Base-by-base conservation (phyloP, 2,113 vertebrate species). In the Euleptes europaea region DNA sequence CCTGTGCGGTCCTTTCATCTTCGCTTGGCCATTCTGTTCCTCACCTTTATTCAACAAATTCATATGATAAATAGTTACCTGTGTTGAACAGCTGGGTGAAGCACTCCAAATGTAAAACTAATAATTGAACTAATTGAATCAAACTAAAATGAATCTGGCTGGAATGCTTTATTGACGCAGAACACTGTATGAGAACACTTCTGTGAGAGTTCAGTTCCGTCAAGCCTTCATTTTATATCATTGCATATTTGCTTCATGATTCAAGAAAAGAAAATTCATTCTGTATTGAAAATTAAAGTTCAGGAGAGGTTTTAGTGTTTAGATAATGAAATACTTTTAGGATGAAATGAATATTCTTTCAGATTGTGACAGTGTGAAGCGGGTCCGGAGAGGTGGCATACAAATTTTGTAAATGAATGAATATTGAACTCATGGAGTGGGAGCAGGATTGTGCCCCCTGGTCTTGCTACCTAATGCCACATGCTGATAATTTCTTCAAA, bases 1-100 rank as follows among this genome's bases (percentile, higher is more conserved):
- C 31, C 2, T 57, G 0, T 26, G 60, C 47, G 65, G 17, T 17
- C 17, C 13, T 38, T 91, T 86, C 82, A 71, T 60, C 78, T 81
- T 31, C 8, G 42, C 47, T 75, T 26, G 63, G 63, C 17, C 44
- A 8, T 31, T 79, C 21, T 57, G 1, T 72, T 42, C 72, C 57
- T 70, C 1, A 1, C 65, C 5, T 4, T 72, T 87, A 84, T 86
- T 28, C 75, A 9, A 78, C 84, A 86, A 86, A 70, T 3, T 51
- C 38, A 84, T 19, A 66, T 77, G 84, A 79, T 73, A 60, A 88
- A 74, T 38, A 70, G 47, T 69, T 54, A 38, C 69, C 69, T 80
- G 31, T 12, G 2, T 74, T 84, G 86, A 88, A 74, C 42, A 87
- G 80, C 17, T 1, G 0, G 31, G 6, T 67, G 65, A 90, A 90